Percentiles rank a stretch among this genome's conserved stretches.
phyloP scores from a whole-genome alignment of 2,113 vertebrate genomes.

The Marmota monax region DNA sequence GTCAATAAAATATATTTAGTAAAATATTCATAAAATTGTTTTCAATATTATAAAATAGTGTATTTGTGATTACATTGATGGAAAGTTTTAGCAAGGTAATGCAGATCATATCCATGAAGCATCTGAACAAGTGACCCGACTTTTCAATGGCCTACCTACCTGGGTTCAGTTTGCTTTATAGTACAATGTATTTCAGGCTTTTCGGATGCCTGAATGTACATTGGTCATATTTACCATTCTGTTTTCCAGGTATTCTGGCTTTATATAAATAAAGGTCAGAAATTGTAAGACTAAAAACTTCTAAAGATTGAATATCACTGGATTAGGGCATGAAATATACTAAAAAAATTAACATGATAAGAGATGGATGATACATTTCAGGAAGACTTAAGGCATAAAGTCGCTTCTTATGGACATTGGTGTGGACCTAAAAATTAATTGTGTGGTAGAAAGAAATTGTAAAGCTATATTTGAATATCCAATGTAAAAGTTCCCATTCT shows the following conservation, averaged over 20 bases:
- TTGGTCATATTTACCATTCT: neutral
- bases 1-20: neutral
- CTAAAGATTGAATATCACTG: neutral
- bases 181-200: neutral
- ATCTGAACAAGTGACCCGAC: neutral
- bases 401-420: neutral
- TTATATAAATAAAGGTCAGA: neutral
- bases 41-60: neutral
- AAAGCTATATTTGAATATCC: neutral
- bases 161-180: neutral
- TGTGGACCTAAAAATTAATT: neutral
- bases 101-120: neutral
- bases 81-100: neutral
- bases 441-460: neutral
- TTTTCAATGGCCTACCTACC: neutral
- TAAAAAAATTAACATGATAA: neutral
- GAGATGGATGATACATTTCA: constrained; percentile 1
- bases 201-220: neutral
- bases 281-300: neutral
- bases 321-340: neutral
- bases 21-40: neutral
- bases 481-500: neutral
- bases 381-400: neutral
- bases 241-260: neutral
- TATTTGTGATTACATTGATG: neutral